phyloP scores from a whole-genome alignment of 2,888 invertebrate genomes.

The Sceliomorpha sp. region DNA sequence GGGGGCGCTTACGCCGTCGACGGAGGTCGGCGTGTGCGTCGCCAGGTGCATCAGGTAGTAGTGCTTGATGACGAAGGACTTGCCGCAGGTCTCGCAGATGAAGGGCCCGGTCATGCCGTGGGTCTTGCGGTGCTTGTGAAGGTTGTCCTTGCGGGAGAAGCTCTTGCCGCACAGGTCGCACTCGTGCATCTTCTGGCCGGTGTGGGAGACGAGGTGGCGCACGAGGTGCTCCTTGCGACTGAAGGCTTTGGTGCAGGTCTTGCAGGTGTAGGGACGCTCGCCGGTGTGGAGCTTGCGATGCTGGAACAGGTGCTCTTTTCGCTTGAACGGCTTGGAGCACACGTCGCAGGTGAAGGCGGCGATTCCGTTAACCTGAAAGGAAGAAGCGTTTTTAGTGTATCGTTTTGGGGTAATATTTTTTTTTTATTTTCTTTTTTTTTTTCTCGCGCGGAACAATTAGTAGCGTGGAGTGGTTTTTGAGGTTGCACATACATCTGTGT shows the following conservation, averaged over 20 bases:
- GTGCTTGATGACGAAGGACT: slow-evolving; percentile 85
- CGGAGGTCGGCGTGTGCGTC: slow-evolving; percentile 77
- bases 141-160: slow-evolving; percentile 83
- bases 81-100: slow-evolving; percentile 85
- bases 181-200: slow-evolving; percentile 85
- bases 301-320: slow-evolving; percentile 86
- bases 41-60: slow-evolving; percentile 85
- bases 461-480: too few relatives aligned
- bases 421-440: too few relatives aligned
- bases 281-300: slow-evolving; percentile 86
- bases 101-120: slow-evolving; percentile 83
- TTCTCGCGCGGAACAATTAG: too few relatives aligned
- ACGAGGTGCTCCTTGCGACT: slow-evolving; percentile 86
- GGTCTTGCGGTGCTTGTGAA: slow-evolving; percentile 83
- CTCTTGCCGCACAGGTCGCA: slow-evolving; percentile 84
- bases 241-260: slow-evolving; percentile 85
- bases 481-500: too few relatives aligned
- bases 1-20: slow-evolving; percentile 64
- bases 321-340: slow-evolving; percentile 85
- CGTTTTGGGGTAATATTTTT: too few relatives aligned
- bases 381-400: too few relatives aligned
- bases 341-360: slow-evolving; percentile 82
- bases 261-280: slow-evolving; percentile 85
- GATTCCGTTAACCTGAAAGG: slow-evolving; percentile 49
- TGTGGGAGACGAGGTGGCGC: slow-evolving; percentile 85